Evolutionary conservation across 2,113 vertebrate species (phyloP).

Genomic region (Lagenorhynchus albirostris): DNA sequence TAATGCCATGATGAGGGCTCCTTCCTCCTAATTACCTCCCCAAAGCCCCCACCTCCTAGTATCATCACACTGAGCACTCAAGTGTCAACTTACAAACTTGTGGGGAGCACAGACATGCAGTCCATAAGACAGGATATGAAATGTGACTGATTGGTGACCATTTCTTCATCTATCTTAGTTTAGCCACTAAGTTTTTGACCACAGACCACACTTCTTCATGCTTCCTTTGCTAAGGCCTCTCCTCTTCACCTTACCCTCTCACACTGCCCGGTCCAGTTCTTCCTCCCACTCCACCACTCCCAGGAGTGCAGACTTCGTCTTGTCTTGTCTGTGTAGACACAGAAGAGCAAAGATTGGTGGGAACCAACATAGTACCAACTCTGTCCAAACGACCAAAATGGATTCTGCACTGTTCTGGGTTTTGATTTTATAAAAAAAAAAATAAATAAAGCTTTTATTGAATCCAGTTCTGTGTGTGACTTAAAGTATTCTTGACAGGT

Average conservation of each 20-base stretch:
- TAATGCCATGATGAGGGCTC: not conserved
- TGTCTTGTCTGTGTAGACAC: not conserved
- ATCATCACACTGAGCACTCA: not conserved
- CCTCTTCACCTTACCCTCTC: not conserved
- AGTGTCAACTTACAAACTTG: not conserved
- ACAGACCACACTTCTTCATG: not conserved
- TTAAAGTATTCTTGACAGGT: conserved; percentile 60
- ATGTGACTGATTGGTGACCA: not conserved
- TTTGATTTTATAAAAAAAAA: not conserved
- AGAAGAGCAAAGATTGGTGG: not conserved
- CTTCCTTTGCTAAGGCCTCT: not conserved
- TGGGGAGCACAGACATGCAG: not conserved
- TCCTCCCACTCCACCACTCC: not conserved
- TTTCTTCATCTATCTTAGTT: not conserved
- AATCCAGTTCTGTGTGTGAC: conserved; percentile 64
- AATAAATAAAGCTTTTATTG: conserved; percentile 50
- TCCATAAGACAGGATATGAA: not conserved
- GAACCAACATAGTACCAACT: not conserved
- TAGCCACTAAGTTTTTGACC: not conserved
- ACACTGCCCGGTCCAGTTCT: not conserved
- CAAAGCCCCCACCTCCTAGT: not conserved
- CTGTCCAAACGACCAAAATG: not conserved
- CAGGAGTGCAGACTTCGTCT: not conserved
- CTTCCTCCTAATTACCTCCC: not conserved
- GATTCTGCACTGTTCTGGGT: not conserved